Conservation (phyloP, 2,113 vertebrate species). For the Crotalus helleri region DNA sequence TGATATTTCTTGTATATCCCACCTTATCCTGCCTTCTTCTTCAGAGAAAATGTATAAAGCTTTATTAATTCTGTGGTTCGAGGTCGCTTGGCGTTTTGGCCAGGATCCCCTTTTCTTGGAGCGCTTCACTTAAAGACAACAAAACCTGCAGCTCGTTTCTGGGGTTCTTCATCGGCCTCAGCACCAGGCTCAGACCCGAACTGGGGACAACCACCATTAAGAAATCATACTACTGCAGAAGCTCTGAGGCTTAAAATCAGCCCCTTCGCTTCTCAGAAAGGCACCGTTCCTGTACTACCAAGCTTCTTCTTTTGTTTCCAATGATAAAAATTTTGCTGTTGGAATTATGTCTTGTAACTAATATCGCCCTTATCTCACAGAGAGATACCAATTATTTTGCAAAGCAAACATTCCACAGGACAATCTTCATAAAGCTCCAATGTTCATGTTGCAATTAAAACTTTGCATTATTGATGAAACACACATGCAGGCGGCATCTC, state of each 20-base stretch:
- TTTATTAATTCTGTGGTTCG: too few species aligned
- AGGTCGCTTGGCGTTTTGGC: too few species aligned
- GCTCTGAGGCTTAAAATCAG: not conserved
- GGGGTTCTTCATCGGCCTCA: too few species aligned
- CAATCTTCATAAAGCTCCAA: slow-evolving; percentile 32
- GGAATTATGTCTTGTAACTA: slow-evolving; percentile 12
- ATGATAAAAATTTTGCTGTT: not conserved
- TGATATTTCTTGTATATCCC: too few species aligned
- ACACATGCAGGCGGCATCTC: slow-evolving; percentile 1
- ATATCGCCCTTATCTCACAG: slow-evolving; percentile 4
- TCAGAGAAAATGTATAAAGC: too few species aligned
- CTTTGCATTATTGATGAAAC: slow-evolving; percentile 38
- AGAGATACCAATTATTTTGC: slow-evolving; percentile 26
- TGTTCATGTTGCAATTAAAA: slow-evolving; percentile 37
- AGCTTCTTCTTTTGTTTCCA: not conserved
- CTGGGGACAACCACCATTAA: not conserved
- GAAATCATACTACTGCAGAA: not conserved
- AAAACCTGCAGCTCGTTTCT: too few species aligned
- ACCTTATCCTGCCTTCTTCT: too few species aligned
- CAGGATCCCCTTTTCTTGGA: too few species aligned
- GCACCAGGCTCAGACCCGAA: too few species aligned
- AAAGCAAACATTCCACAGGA: slow-evolving; percentile 27
- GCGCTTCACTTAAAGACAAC: too few species aligned
- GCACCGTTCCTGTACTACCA: not conserved
- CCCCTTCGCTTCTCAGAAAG: not conserved